These are phyloP conservation scores for Nycticryphes semicollaris DNA, from an alignment of 2,113 vertebrate genomes.

Conservation along the genomic window DNA sequence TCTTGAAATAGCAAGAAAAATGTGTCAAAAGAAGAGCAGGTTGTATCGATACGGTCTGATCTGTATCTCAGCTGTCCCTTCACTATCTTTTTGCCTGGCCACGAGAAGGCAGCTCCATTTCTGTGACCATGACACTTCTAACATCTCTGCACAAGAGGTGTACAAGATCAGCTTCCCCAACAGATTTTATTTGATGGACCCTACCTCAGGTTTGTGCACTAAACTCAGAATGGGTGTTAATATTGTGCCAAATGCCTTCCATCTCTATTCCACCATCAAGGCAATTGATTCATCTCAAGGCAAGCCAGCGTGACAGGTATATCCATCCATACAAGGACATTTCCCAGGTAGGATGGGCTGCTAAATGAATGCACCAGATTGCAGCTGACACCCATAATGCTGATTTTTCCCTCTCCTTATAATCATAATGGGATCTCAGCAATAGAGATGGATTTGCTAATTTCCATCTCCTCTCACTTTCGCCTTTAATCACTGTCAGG, in stretches of 20 bases:
- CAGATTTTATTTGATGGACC: not conserved
- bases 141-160: not conserved
- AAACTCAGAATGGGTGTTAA: not conserved
- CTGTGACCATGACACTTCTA: not conserved
- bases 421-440: constrained; percentile 78
- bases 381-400: constrained; percentile 72
- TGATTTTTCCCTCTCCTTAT: constrained; percentile 70
- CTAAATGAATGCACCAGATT: constrained; percentile 71
- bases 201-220: not conserved
- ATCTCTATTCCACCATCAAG: not conserved
- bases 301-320: constrained; percentile 37
- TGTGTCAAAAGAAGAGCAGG: not conserved
- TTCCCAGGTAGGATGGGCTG: constrained; percentile 63
- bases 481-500: constrained; percentile 78
- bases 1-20: not conserved
- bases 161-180: not conserved
- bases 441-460: constrained; percentile 82
- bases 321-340: constrained; percentile 63
- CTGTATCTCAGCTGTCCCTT: not conserved
- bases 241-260: not conserved
- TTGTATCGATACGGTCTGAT: not conserved
- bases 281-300: constrained; percentile 47
- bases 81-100: not conserved
- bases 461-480: constrained; percentile 76
- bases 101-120: not conserved